Evolutionary conservation across 64 coral and sea anemone genomes (phyloP).

Genomic region (Montipora efflorescens): DNA sequence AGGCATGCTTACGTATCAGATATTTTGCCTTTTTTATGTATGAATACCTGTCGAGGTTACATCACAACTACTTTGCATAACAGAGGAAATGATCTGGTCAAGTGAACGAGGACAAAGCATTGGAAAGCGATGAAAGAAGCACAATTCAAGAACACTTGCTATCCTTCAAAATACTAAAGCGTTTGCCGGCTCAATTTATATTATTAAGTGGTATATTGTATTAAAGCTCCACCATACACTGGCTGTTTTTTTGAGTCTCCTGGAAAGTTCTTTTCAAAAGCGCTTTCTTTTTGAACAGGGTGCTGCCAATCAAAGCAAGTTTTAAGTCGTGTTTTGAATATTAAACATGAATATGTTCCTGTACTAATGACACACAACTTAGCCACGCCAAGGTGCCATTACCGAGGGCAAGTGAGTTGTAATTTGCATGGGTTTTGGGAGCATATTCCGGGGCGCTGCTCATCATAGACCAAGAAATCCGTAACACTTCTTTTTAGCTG

Average conservation of each 20-base stretch:
- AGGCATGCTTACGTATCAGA: conserved; percentile 11
- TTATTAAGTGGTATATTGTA: too few species aligned
- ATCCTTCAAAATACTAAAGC: too few species aligned
- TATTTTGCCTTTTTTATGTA: conserved; percentile 19
- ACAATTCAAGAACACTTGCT: too few species aligned
- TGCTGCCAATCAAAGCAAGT: background rate
- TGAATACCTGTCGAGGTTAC: conserved; percentile 16
- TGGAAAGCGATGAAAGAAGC: background rate
- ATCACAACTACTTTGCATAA: conserved; percentile 46
- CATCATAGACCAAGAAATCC: conserved; percentile 19
- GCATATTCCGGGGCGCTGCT: background rate
- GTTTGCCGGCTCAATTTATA: too few species aligned
- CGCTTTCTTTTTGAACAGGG: background rate
- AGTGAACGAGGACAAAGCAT: conserved; percentile 11
- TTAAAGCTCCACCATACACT: too few species aligned
- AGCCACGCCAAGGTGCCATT: conserved; percentile 14
- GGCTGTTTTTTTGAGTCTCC: too few species aligned
- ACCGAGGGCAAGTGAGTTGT: background rate
- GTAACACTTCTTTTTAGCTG: background rate
- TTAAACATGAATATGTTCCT: background rate
- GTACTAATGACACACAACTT: conserved; percentile 17
- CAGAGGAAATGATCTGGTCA: conserved; percentile 4
- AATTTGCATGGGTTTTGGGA: conserved; percentile 43
- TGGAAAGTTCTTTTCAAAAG: background rate
- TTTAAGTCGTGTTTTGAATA: background rate